Conservation (phyloP, 1,140 invertebrate species). For the Eupristina koningsbergeri region DNA sequence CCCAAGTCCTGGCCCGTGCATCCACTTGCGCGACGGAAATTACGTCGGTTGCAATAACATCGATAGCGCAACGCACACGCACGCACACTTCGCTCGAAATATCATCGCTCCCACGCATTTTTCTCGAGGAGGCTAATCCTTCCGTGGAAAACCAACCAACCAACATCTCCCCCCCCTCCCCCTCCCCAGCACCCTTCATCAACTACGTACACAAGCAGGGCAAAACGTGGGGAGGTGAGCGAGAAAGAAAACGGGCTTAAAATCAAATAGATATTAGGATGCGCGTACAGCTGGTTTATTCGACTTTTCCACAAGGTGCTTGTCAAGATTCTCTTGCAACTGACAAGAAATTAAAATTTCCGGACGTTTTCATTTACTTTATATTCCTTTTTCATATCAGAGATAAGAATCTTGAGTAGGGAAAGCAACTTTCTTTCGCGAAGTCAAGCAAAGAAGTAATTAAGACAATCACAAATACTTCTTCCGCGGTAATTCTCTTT, state of each 20-base stretch:
- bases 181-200: neutral
- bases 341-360: neutral
- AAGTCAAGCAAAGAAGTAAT: neutral
- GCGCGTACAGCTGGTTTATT: neutral
- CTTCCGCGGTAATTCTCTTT: neutral
- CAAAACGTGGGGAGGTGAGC: too few species aligned
- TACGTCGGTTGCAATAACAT: slow-evolving; percentile 43
- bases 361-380: neutral
- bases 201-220: too few species aligned
- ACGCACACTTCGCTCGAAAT: slow-evolving; percentile 39
- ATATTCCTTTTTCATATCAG: neutral
- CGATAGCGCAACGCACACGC: slow-evolving; percentile 38
- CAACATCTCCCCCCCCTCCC: neutral
- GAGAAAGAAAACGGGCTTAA: neutral
- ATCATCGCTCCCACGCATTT: neutral
- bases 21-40: neutral
- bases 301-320: neutral
- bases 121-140: neutral
- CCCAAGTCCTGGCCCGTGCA: too few species aligned
- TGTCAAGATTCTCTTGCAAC: neutral
- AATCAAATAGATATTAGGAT: neutral
- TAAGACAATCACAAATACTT: neutral
- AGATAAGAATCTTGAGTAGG: neutral
- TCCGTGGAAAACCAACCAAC: too few species aligned
- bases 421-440: neutral